These are phyloP conservation scores for Onychomys arenicola DNA, from an alignment of 2,797 vertebrate genomes.

Conservation along the genomic window DNA sequence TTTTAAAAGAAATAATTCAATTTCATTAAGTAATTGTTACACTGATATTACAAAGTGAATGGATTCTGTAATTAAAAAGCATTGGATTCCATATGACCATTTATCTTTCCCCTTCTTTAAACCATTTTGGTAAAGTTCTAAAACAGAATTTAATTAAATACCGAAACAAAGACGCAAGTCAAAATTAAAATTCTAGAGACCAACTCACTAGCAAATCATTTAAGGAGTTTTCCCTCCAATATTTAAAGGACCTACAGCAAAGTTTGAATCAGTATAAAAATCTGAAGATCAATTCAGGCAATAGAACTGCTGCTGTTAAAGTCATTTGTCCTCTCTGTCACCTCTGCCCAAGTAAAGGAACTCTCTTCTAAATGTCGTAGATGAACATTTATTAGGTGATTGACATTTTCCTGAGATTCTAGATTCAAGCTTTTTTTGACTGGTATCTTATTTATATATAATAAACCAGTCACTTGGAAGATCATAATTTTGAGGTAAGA, in stretches of 20 bases:
- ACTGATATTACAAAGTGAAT: slow-evolving; percentile 79
- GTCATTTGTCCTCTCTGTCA: background rate
- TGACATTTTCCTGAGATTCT: slow-evolving; percentile 47
- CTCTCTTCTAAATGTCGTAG: slow-evolving; percentile 47
- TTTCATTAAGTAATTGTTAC: slow-evolving; percentile 83
- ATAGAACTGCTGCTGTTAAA: background rate
- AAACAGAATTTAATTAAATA: slow-evolving; percentile 85
- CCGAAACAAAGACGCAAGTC: slow-evolving; percentile 80
- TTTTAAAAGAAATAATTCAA: slow-evolving; percentile 84
- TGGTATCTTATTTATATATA: background rate
- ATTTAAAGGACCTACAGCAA: background rate
- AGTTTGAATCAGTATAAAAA: background rate
- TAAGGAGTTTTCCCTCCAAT: background rate
- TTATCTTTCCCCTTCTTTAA: slow-evolving; percentile 79
- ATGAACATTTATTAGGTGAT: slow-evolving; percentile 22
- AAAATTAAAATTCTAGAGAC: slow-evolving; percentile 73
- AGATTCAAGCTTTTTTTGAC: background rate
- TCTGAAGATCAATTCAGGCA: background rate
- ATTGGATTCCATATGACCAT: slow-evolving; percentile 83
- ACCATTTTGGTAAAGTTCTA: slow-evolving; percentile 83
- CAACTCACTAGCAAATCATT: slow-evolving; percentile 48
- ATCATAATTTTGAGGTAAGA: slow-evolving; percentile 41
- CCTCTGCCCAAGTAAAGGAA: background rate
- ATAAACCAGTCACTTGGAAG: slow-evolving; percentile 18
- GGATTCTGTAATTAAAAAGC: slow-evolving; percentile 83